Base-by-base conservation (phyloP, 2,797 vertebrate species). In the Prunella strophiata region DNA sequence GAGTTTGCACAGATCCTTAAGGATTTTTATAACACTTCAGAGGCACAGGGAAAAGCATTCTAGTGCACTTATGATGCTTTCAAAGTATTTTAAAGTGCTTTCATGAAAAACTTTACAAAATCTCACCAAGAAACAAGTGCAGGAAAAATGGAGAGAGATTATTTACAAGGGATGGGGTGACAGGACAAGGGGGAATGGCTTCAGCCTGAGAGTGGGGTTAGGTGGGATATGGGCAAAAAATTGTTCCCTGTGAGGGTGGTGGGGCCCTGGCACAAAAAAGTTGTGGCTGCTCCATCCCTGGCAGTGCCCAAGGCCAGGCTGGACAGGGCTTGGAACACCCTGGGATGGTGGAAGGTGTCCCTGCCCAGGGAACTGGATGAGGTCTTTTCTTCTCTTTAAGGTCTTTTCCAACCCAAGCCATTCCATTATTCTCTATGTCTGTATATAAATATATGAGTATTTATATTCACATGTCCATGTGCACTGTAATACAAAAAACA, bases 11-110 rank as follows among this genome's bases (percentile, higher is more conserved):
- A 70, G 91, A 88, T 80, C 43, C 36, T 80, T 61, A 65, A 93
- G 67, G 71, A 54, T 93, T 96, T 95, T 91, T 88, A 54, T 91
- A 88, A 82, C 45, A 51, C 27, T 94, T 93, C 25, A 80, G 68
- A 89, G 70, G 86, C 67, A 65, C 18, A 25, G 74, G n/a, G n/a
- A 71, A 74, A 88, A 91, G 34, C 22, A 38, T 66, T 94, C 58
- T 19, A 19, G 26, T 30, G 75, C 40, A 74, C 32, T 93, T 80
- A 47, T 36, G 54, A 65, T 51, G 55, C n/a, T 85, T 92, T 83
- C n/a, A 88, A 85, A 89, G 45, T 51, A 36, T 86, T 91, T 75
- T 20, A 77, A 91, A 85, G 68, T 22, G 22, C 15, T 89, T 65
- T 58, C 47, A 89, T 51, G 32, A 85, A 71, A 85, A 93, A 27